These are phyloP conservation scores for Aurelia sp. DNA, from an alignment of 30 jellyfish, hydroid and myxozoan genomes.

Conservation along the genomic window DNA sequence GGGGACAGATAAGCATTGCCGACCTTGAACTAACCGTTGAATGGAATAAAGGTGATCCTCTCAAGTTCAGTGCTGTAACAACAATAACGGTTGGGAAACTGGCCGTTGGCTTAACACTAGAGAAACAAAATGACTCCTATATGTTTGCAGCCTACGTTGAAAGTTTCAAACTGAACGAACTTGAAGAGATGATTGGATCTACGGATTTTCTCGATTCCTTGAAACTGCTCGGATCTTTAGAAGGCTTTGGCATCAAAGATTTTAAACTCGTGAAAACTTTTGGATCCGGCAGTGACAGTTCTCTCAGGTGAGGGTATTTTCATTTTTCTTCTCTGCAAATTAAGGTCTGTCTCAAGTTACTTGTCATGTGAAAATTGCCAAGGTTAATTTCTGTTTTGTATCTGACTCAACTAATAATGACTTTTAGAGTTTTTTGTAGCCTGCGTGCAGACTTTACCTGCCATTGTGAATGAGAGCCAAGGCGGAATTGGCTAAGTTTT, in stretches of 20 bases:
- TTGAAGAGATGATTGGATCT: conserved; percentile 31
- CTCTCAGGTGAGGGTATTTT: conserved; percentile 8
- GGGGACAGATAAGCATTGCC: conserved; percentile 54
- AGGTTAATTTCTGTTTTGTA: no score
- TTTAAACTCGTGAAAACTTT: conserved; percentile 23
- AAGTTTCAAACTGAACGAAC: conserved; percentile 22
- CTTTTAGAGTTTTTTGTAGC: no score
- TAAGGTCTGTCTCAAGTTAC: no score
- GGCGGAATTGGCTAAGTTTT: no score
- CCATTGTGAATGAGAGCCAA: no score
- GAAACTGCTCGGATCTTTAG: conserved; percentile 36
- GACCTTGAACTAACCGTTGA: conserved; percentile 58
- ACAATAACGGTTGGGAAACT: conserved; percentile 54
- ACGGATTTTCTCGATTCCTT: not conserved
- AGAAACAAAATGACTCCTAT: conserved; percentile 27
- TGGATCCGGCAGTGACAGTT: conserved; percentile 32
- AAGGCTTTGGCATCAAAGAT: conserved; percentile 56
- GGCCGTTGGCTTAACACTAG: conserved; percentile 52
- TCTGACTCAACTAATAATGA: no score
- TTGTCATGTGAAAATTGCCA: no score
- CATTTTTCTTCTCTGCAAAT: no score
- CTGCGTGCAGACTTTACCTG: no score
- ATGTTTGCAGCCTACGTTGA: conserved; percentile 20
- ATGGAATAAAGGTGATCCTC: conserved; percentile 38
- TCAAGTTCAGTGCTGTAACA: conserved; percentile 48